A percentile compares a stretch with the other conserved stretches of the same genome.
phyloP scores from a whole-genome alignment of 2,888 invertebrate species.

The Phengaris arion region DNA sequence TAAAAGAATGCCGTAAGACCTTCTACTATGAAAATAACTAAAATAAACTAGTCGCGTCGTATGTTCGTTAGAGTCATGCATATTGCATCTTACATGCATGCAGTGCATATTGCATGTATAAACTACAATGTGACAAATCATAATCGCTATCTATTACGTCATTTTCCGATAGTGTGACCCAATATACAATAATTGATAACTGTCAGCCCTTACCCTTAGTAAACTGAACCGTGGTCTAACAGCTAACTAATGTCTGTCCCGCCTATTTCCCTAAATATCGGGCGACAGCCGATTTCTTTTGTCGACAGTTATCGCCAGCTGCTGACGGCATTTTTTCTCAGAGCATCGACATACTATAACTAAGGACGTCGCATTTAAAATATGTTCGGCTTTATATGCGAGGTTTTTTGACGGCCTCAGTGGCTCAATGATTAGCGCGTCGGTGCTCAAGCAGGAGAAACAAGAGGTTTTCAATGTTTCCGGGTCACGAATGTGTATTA shows the following conservation, averaged over 20 bases:
- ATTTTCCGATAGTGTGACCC: background rate
- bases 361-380: background rate
- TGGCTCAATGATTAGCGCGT: too few relatives aligned
- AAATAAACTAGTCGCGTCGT: too few relatives aligned
- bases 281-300: background rate
- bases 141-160: background rate
- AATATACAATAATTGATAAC: background rate
- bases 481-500: too few relatives aligned
- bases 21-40: too few relatives aligned
- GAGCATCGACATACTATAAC: background rate
- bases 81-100: too few relatives aligned
- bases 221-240: background rate
- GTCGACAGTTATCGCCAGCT: slow-evolving; percentile 14
- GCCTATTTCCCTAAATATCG: slow-evolving; percentile 12
- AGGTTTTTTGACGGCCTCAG: too few relatives aligned
- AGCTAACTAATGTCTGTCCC: background rate
- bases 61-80: too few relatives aligned
- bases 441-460: too few relatives aligned
- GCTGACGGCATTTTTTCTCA: background rate
- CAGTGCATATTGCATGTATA: too few relatives aligned
- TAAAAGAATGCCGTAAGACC: too few relatives aligned
- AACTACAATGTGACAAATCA: background rate
- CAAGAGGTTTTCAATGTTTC: too few relatives aligned
- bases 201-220: background rate
- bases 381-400: too few relatives aligned